Base-by-base conservation (phyloP, 2,797 vertebrate species). In the Sebastes alutus region DNA sequence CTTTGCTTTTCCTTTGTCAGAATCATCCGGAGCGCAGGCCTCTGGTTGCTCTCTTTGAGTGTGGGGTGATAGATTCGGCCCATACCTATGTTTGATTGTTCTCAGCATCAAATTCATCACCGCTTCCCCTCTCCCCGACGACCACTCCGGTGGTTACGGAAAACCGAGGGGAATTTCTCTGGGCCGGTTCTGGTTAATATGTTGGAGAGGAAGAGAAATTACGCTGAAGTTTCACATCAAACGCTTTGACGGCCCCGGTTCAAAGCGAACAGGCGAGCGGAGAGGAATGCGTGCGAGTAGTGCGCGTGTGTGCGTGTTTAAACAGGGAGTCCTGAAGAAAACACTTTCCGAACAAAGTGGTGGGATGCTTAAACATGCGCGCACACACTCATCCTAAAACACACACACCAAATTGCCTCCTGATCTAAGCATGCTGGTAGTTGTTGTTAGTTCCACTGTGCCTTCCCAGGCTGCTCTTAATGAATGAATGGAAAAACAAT, bases 401-500 rank as follows among this genome's bases (percentile, higher is more conserved):
- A 70, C 72, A 60, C 60, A 70, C 20, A 73, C 46, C 8, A 79
- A 74, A 81, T 32, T 69, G 65, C 75, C 64, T 35, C 49, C 23
- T 77, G 84, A 84, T 86, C 77, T 56, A 30, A 78, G 78, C 20
- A 42, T 67, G 76, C 81, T 86, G 65, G 83, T 80, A 81, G 87
- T 72, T 83, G 89, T 68, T 79, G 85, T 88, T 84, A 56, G 79
- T 80, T 87, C 61, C 65, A 72, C 79, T 72, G 76, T 77, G 70
- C 70, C 85, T 77, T 93, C 80, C 79, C 87, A 82, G 80, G 60
- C 76, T 59, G 38, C 74, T 63, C 81, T 82, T 94, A 95, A 95
- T 94, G 82, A 95, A 96, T 92, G 93, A 90, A 80, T 86, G 88
- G 88, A 96, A 97, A 97, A 97, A 97, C 97, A 95, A 92, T 71